Base-by-base conservation (phyloP, 2,797 vertebrate genomes). In the Sus cebifrons region DNA sequence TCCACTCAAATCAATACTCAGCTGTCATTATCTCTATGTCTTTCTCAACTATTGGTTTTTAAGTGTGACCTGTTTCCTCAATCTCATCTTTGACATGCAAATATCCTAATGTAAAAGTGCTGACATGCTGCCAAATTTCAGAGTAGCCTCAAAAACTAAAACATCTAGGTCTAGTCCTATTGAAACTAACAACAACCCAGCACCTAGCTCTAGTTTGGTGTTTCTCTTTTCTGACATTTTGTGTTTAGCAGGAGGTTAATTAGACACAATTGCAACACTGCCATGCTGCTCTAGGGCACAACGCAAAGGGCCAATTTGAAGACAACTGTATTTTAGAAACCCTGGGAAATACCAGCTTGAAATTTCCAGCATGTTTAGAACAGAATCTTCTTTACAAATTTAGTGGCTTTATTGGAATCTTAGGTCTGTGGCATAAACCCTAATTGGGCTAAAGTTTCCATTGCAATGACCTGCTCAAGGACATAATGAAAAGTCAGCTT, bases 211-310 rank as follows among this genome's bases (percentile, higher is more conserved):
- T 96, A 87, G 62, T 97, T 95, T 90, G 84, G 64, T 94, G 77
- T 92, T 98, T 96, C 65, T 93, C 94, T 90, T 97, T 96, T 70
- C 89, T 98, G 97, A 98, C 91, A 98, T 98, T 98, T 98, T 94
- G 96, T 0, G 18, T 98, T 98, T 98, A 97, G 98, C 97, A 87
- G 97, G 97, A 98, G 97, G 96, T 98, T 98, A 98, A 98, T 98
- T 98, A 98, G 96, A 97, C 86, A 97, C 52, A 87, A 93, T 98
- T 97, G 96, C 91, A 95, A 78, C 77, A 56, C 90, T 17, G 21
- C 96, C 95, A 96, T 71, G 91, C 94, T 98, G 96, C 97, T 97
- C 86, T 65, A 92, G 95, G 95, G 94, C 95, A 95, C 64, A 97
- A 58, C 67, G 86, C 88, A 98, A 87, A 84, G 96, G 91, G 71